Evolutionary conservation across 2,888 invertebrate species (phyloP).

Genomic region (Cephus rjabovi): DNA sequence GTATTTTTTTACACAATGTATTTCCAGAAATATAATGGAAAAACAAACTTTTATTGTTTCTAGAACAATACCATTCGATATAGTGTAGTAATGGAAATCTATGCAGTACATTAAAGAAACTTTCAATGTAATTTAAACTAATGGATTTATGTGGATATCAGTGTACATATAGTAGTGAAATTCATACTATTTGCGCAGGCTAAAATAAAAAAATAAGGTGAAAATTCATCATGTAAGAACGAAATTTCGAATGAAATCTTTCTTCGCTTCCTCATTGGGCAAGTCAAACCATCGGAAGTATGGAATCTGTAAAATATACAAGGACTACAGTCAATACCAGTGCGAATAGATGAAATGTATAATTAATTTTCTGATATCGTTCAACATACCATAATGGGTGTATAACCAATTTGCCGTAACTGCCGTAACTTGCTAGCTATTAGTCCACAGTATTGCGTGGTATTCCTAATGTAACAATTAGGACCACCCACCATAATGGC

Average conservation of each 20-base stretch:
- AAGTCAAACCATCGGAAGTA: constrained; percentile 68
- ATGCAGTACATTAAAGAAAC: background rate
- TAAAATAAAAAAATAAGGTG: background rate
- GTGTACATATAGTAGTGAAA: background rate
- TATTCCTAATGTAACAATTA: constrained; percentile 72
- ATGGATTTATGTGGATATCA: background rate
- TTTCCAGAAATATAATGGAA: background rate
- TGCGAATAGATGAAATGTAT: background rate
- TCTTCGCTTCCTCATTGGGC: constrained; percentile 57
- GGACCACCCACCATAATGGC: constrained; percentile 73
- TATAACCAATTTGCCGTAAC: constrained; percentile 69
- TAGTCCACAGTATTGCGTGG: constrained; percentile 70
- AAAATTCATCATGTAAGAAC: background rate
- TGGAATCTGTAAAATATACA: constrained; percentile 67
- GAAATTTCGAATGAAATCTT: background rate
- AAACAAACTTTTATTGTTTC: background rate
- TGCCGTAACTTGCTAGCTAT: constrained; percentile 75
- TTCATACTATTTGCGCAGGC: background rate
- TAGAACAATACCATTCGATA: background rate
- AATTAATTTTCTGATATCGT: background rate
- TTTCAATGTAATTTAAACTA: background rate
- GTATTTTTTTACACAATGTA: too few species aligned
- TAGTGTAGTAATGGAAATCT: background rate
- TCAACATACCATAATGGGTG: constrained; percentile 52
- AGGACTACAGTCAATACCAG: background rate